Base-by-base conservation (phyloP, 2,113 vertebrate genomes). In the Megaptera novaeangliae region DNA sequence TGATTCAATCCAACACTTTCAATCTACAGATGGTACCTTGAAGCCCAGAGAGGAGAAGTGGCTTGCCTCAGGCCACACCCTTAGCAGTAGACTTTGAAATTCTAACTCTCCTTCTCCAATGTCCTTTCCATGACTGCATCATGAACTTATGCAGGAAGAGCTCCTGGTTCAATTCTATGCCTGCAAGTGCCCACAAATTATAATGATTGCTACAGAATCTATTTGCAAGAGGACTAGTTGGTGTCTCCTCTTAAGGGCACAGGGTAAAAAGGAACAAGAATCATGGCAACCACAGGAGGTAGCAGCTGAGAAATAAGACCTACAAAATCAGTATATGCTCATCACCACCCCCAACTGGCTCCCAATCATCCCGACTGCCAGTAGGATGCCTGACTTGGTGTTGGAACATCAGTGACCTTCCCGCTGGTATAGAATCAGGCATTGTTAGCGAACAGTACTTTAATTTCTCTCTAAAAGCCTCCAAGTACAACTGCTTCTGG, bases 391-490 rank as follows among this genome's bases (percentile, higher is more conserved):
- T 17, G 68, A 27, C n/a, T 52, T 84, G 0, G 92, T 0, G 8
- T 20, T 55, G 39, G 25, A 44, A 23, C 39, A 29, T 49, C 11
- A 39, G 57, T 2, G n/a, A 52, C 69, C 31, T 46, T 84, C 78
- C 87, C 68, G 95, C 88, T 21, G 34, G 88, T 63, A 66, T 18
- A 94, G 46, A 97, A 95, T 89, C 36, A 71, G 64, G 72, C 87
- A 63, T 97, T 91, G 92, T 96, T 97, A 97, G 68, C 96, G 94
- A 96, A 46, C 18, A 41, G 94, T 61, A 63, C 72, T 97, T 98
- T 91, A 95, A 95, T 95, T 95, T 61, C 93, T 64, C 14, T 89
- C 92, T 88, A 94, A 95, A 97, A 97, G 36, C 57, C 92, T 93
- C 87, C 6, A 78, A 78, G 94, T 80, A 77, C 92, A 98, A 97